Conservation (phyloP, 2,888 invertebrate species). For the Nephrotoma guestfalica region DNA sequence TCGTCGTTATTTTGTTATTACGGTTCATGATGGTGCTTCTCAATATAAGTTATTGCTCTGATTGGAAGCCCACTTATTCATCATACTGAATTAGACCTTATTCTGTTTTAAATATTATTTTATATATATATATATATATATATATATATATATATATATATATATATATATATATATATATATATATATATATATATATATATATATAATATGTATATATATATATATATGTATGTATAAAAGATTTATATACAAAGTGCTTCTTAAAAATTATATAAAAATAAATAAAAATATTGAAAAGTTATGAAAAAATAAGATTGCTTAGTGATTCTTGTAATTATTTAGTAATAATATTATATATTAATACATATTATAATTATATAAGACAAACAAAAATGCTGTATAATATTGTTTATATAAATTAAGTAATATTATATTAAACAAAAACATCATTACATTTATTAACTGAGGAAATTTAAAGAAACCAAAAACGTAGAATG, state of each 20-base stretch:
- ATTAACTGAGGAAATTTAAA: not conserved
- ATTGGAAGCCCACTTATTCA: too few species aligned
- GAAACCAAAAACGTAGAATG: not conserved
- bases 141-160: not conserved
- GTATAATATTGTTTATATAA: not conserved
- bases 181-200: not conserved
- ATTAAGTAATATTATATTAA: not conserved
- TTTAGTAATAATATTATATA: not conserved
- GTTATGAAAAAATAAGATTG: not conserved
- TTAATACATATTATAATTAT: not conserved
- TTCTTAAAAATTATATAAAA: not conserved
- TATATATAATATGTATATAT: not conserved
- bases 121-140: not conserved
- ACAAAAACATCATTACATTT: not conserved
- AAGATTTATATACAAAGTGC: not conserved
- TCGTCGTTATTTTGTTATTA: too few species aligned
- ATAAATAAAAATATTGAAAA: not conserved
- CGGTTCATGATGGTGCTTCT: too few species aligned
- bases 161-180: not conserved
- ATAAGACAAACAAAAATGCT: not conserved
- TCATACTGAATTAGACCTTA: too few species aligned
- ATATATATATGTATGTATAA: not conserved
- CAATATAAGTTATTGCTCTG: too few species aligned
- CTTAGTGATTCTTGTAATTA: not conserved
- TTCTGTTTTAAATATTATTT: not conserved